Evolutionary conservation across 2,797 vertebrate species (phyloP).

Genomic region (Ptychadena robeensis): DNA sequence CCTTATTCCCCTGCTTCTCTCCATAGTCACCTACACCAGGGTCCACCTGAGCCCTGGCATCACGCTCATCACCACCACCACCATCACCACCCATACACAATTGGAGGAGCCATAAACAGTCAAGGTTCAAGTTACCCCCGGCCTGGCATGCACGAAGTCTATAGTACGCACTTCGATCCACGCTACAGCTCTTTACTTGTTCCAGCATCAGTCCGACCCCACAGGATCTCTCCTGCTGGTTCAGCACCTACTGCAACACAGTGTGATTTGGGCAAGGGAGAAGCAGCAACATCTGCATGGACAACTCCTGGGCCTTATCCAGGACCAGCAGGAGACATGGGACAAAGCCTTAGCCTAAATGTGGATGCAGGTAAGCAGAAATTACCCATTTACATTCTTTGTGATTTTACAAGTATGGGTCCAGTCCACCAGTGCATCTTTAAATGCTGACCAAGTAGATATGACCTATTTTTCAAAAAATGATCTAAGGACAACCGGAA

Average conservation of each 20-base stretch:
- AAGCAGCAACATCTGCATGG: conserved; percentile 83
- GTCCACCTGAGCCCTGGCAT: conserved; percentile 89
- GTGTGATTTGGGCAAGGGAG: conserved; percentile 89
- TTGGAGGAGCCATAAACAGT: conserved; percentile 81
- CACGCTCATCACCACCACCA: conserved; percentile 87
- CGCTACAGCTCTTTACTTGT: conserved; percentile 90
- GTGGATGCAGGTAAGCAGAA: conserved; percentile 88
- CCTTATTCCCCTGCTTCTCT: conserved; percentile 86
- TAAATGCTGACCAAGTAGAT: no score
- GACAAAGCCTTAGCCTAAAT: conserved; percentile 84
- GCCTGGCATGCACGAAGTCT: conserved; percentile 89
- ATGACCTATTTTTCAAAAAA: no score
- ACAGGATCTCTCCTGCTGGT: conserved; percentile 81
- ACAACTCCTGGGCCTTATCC: conserved; percentile 80
- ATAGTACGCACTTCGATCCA: conserved; percentile 89
- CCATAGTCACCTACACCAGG: conserved; percentile 93
- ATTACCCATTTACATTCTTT: no score
- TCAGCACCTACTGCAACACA: conserved; percentile 80
- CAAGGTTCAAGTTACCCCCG: conserved; percentile 86
- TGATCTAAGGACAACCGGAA: no score
- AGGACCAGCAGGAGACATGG: conserved; percentile 82
- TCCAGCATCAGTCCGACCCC: conserved; percentile 86
- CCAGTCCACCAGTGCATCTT: no score
- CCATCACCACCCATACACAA: conserved; percentile 81
- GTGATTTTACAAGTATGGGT: no score